Conservation (phyloP, 2,113 vertebrate genomes). For the Spea bombifrons region DNA sequence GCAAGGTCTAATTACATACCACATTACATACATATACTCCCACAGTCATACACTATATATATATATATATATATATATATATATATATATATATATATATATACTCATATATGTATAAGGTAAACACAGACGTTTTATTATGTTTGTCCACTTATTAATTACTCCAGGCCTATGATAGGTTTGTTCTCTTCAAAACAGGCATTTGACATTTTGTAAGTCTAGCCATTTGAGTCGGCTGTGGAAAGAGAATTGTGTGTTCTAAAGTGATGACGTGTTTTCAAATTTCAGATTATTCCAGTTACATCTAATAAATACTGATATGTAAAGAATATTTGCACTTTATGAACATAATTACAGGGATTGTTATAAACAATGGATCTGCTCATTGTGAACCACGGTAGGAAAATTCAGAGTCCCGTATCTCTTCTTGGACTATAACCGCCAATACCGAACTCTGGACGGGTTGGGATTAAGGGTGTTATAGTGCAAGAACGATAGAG, state of each 20-base stretch:
- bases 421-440: not conserved
- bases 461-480: not conserved
- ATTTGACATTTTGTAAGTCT: too few species aligned
- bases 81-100: not conserved
- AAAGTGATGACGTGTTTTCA: too few species aligned
- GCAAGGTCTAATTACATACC: too few species aligned
- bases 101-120: not conserved
- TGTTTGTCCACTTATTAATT: too few species aligned
- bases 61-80: too few species aligned
- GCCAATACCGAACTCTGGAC: not conserved
- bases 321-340: conserved; percentile 67
- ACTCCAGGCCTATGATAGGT: too few species aligned
- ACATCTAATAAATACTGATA: conserved; percentile 68
- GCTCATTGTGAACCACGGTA: conserved; percentile 49
- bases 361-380: conserved; percentile 63
- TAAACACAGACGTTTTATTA: not conserved
- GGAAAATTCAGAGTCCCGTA: not conserved
- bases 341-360: conserved; percentile 58
- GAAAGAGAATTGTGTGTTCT: too few species aligned
- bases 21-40: too few species aligned
- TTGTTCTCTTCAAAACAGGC: too few species aligned
- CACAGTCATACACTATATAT: too few species aligned
- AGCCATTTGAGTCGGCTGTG: too few species aligned
- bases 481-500: too few species aligned
- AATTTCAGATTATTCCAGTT: conserved; percentile 53